Percentiles rank a stretch among this genome's conserved stretches.
Conservation (phyloP, 2,113 vertebrate genomes). For the Eolophus roseicapilla region DNA sequence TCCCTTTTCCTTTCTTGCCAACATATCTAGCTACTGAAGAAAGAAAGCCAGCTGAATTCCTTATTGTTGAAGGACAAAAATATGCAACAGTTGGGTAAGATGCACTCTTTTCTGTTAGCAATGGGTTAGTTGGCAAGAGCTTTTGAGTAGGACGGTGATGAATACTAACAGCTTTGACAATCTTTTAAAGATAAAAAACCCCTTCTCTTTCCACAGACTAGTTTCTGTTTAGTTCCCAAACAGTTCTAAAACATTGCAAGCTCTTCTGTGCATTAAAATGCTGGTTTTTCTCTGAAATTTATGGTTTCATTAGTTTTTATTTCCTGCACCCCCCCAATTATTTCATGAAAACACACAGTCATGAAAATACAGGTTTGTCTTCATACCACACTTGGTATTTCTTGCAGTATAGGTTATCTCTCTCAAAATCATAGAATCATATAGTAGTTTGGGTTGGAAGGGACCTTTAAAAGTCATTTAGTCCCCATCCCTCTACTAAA, state of each 20-base stretch:
- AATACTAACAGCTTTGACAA: not conserved
- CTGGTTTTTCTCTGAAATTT: not conserved
- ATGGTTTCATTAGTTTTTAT: not conserved
- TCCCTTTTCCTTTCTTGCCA: constrained; percentile 40
- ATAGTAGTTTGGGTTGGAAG: not conserved
- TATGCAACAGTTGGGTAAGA: constrained; percentile 95
- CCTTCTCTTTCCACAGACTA: not conserved
- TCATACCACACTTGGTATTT: not conserved
- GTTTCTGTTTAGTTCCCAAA: not conserved
- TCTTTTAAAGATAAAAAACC: not conserved
- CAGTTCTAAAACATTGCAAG: not conserved
- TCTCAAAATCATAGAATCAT: not conserved
- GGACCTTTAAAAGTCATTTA: not conserved
- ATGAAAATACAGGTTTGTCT: not conserved
- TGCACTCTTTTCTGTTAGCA: not conserved
- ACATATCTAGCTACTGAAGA: constrained; percentile 80
- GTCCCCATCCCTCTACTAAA: not conserved
- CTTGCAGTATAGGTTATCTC: not conserved
- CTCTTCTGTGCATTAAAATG: not conserved
- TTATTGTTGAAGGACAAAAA: constrained; percentile 88
- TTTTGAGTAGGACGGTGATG: not conserved
- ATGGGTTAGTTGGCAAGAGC: not conserved
- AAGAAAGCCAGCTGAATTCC: constrained; percentile 87
- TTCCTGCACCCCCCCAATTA: not conserved
- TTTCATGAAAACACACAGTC: not conserved